These are phyloP conservation scores for Australoheros facetus DNA, from an alignment of 2,797 vertebrate genomes.

Conservation along the genomic window DNA sequence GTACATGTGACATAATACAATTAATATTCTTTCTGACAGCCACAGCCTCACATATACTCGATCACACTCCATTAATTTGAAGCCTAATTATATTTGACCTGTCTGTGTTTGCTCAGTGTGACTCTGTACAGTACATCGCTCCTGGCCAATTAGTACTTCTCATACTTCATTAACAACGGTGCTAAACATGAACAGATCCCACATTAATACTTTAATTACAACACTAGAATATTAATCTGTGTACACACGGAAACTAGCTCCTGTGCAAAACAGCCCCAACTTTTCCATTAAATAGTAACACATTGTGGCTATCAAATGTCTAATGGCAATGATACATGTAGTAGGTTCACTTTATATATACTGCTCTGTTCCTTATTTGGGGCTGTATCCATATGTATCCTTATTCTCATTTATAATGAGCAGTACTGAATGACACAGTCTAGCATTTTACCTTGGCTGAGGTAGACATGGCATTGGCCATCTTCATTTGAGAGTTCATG, in stretches of 20 bases:
- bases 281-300: background rate
- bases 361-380: background rate
- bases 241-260: slow-evolving; percentile 25
- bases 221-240: slow-evolving; percentile 33
- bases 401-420: background rate
- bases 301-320: background rate
- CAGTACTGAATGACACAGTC: background rate
- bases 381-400: background rate
- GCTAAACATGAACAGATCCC: slow-evolving; percentile 36
- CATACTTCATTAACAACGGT: slow-evolving; percentile 62
- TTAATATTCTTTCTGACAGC: slow-evolving; percentile 5
- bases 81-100: slow-evolving; percentile 72
- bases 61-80: slow-evolving; percentile 65
- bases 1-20: slow-evolving; percentile 14
- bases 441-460: slow-evolving; percentile 89
- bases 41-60: background rate
- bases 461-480: slow-evolving; percentile 96
- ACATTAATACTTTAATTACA: slow-evolving; percentile 45
- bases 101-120: slow-evolving; percentile 39
- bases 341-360: background rate
- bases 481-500: slow-evolving; percentile 99
- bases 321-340: background rate
- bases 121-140: slow-evolving; percentile 46
- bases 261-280: background rate
- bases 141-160: slow-evolving; percentile 42